phyloP scores from a whole-genome alignment of 2,113 vertebrate species.

The Hymenochirus boettgeri region DNA sequence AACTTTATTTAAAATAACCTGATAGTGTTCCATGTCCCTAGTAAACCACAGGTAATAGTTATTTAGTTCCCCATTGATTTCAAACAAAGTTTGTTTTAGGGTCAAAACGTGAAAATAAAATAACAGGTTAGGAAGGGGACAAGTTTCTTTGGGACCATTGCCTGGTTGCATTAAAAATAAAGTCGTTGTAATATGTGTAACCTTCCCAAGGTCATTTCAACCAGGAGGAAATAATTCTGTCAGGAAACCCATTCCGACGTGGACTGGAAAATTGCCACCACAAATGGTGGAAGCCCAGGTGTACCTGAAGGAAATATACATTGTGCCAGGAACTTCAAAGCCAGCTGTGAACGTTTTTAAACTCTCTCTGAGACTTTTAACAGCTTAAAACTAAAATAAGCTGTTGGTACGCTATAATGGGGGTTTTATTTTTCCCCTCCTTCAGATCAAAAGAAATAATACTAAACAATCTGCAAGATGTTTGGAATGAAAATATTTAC shows the following conservation, averaged over 20 bases:
- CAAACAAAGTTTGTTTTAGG: no score
- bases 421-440: conserved; percentile 39
- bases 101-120: no score
- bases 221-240: conserved; percentile 42
- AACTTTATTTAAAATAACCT: no score
- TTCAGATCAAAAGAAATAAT: conserved; percentile 66
- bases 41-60: no score
- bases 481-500: conserved; percentile 62
- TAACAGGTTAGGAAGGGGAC: no score
- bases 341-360: conserved; percentile 32
- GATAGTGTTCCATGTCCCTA: no score
- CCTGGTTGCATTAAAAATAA: no score
- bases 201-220: conserved; percentile 31
- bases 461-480: conserved; percentile 69
- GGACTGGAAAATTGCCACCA: conserved; percentile 19
- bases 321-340: conserved; percentile 53
- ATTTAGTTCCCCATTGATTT: no score
- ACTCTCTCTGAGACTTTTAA: conserved; percentile 53
- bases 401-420: conserved; percentile 56
- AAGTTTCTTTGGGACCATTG: no score
- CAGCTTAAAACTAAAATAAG: conserved; percentile 62
- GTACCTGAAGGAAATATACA: conserved; percentile 41
- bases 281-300: conserved; percentile 22
- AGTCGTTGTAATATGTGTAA: conserved; percentile 29
- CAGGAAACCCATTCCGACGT: conserved; percentile 19